Evolutionary conservation across 92 coral and sea anemone species (phyloP).

Genomic region (Heliopora coerulea): DNA sequence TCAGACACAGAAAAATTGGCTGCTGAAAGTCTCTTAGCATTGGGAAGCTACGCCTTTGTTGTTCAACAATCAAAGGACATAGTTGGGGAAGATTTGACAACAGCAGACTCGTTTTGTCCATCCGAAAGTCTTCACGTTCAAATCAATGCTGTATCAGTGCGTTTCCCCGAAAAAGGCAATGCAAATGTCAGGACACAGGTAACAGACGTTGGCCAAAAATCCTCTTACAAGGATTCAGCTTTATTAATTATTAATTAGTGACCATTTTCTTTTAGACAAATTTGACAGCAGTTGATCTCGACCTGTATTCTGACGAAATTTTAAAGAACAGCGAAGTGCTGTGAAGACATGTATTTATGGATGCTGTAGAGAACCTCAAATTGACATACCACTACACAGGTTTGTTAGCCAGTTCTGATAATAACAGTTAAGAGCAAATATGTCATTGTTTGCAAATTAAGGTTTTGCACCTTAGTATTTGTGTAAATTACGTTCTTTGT

Average conservation of each 20-base stretch:
- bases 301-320: slow-evolving; percentile 7
- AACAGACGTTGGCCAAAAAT: background rate
- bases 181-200: slow-evolving; percentile 13
- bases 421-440: background rate
- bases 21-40: slow-evolving; percentile 3
- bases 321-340: slow-evolving; percentile 12
- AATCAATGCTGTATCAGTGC: background rate
- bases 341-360: slow-evolving; percentile 20
- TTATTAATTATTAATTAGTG: too few relatives aligned
- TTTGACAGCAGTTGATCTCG: background rate
- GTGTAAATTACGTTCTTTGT: background rate
- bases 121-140: background rate
- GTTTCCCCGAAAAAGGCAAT: background rate
- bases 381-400: slow-evolving; percentile 34
- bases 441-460: too few relatives aligned
- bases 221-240: too few relatives aligned
- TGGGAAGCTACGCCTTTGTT: background rate
- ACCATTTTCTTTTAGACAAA: slow-evolving; percentile 35
- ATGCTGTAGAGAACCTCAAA: slow-evolving; percentile 21
- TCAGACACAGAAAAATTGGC: slow-evolving; percentile 9
- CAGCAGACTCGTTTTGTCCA: background rate
- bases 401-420: background rate
- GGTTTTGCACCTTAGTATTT: background rate
- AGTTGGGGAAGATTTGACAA: background rate
- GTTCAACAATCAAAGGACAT: background rate